Evolutionary conservation across 2,888 invertebrate species (phyloP), one percentile per base, ranked within the genome.

Genomic region (Ophonus ardosiacus): DNA sequence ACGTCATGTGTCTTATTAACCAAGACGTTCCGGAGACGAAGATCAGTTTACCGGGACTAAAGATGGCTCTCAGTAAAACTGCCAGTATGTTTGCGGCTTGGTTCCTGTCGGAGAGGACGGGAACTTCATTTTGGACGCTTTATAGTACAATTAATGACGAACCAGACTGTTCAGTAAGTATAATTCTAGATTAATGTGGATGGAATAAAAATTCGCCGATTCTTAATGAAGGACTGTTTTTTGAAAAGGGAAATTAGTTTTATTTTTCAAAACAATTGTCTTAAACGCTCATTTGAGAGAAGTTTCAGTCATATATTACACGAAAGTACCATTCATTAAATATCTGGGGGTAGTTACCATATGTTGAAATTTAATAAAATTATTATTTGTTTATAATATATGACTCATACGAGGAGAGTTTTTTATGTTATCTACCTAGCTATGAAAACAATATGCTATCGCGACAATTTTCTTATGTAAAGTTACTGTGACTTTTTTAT

Each of bases 1-100:
- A 96, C 88, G 94, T 97, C 56, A 93, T 97, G 90, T 97, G 97
- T 89, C 91, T 95, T 57, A 94, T 97, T 6, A 97, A 97, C 89
- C 93, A 94, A 87, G 93, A 93, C 68, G 93, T 93, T 65, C 92
- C 93, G 21, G 92, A 93, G 59, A 93, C 92, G 76, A 92, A 92
- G 1, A 88, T 91, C 43, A 92, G 93, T 88, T 91, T 95, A 3
- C 94, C 95, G 51, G 95, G 95, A 76, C 93, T 97, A 88, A 96
- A 96, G 89, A 93, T 93, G 13, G 93, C 93, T 59, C 92, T 97
- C 57, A 95, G 96, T 10, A 96, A 95, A 91, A 90, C 95, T 43
- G 94, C 95, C 87, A 97, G 97, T 90, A 92, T 96, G 89, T 93
- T 93, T 1, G 96, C 96, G 0, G 95, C 95, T 0, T 96, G 96